These are phyloP conservation scores for Orientallactaga sibirica DNA, from an alignment of 2,797 vertebrate species.

Conservation along the genomic window DNA sequence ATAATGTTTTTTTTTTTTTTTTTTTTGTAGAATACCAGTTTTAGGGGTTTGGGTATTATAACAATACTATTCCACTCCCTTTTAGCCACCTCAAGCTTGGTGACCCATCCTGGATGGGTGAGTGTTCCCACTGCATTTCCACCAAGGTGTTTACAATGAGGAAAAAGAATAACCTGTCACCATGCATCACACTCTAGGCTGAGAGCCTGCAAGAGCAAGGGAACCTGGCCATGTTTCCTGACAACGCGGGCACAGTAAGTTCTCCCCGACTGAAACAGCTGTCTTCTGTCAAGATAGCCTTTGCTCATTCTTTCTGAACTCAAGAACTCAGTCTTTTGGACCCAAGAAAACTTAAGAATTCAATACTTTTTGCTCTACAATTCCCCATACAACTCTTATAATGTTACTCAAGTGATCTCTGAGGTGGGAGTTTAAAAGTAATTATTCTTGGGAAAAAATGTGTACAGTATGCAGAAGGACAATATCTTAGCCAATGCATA, in stretches of 20 bases:
- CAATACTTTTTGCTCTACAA: neutral
- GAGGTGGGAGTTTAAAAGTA: neutral
- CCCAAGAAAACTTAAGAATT: neutral
- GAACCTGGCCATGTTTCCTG: neutral
- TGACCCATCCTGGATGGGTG: no score
- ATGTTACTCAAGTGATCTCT: neutral
- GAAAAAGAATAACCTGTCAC: neutral
- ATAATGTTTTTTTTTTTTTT: neutral
- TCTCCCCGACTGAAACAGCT: neutral
- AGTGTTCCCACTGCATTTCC: neutral
- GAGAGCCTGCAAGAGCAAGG: neutral
- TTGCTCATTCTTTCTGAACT: neutral
- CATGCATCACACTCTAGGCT: neutral
- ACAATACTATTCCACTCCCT: neutral
- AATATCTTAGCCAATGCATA: neutral
- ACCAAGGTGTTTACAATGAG: neutral
- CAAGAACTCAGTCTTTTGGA: neutral
- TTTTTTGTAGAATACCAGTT: neutral
- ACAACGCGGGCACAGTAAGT: neutral
- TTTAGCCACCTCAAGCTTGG: neutral
- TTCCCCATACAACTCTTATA: neutral
- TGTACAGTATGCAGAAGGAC: neutral
- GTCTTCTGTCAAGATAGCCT: neutral
- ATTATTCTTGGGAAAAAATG: neutral
- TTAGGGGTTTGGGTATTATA: neutral